Evolutionary conservation across 2,888 invertebrate species (phyloP).

Genomic region (Tortricodes alternella): DNA sequence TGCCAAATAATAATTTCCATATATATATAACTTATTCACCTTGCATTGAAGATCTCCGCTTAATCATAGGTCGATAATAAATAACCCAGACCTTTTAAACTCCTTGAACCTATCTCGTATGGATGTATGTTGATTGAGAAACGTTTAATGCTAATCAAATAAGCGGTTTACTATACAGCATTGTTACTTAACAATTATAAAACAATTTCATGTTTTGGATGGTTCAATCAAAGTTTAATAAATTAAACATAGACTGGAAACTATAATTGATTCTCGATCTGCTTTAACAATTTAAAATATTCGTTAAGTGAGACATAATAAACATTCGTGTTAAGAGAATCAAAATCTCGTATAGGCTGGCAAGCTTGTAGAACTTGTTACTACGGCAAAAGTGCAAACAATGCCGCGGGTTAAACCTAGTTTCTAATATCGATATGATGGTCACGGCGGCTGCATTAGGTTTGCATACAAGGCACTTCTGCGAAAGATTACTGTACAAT

Average conservation of each 20-base stretch:
- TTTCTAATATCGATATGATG: constrained; percentile 49
- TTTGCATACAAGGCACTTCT: constrained; percentile 72
- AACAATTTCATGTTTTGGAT: constrained; percentile 22
- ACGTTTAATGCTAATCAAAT: constrained; percentile 33
- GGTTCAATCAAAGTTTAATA: constrained; percentile 20
- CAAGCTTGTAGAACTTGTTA: not conserved
- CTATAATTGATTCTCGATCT: constrained; percentile 11
- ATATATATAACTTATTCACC: constrained; percentile 55
- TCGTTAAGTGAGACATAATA: constrained; percentile 1
- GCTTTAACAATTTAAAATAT: constrained; percentile 12
- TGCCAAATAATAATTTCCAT: constrained; percentile 31
- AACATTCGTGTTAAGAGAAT: constrained; percentile 3
- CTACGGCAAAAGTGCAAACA: not conserved
- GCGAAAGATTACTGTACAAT: constrained; percentile 80
- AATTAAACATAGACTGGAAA: constrained; percentile 19
- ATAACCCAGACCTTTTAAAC: constrained; percentile 58
- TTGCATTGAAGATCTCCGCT: constrained; percentile 58
- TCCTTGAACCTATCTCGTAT: constrained; percentile 43
- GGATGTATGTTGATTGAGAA: constrained; percentile 30
- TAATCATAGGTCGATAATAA: constrained; percentile 37
- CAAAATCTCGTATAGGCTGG: not conserved
- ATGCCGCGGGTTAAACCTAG: constrained; percentile 20
- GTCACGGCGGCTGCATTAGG: constrained; percentile 62
- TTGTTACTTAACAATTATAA: constrained; percentile 25
- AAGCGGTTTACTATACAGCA: constrained; percentile 26